These are phyloP conservation scores for Agonopterix arenella DNA, from an alignment of 2,888 invertebrate species.

Conservation along the genomic window DNA sequence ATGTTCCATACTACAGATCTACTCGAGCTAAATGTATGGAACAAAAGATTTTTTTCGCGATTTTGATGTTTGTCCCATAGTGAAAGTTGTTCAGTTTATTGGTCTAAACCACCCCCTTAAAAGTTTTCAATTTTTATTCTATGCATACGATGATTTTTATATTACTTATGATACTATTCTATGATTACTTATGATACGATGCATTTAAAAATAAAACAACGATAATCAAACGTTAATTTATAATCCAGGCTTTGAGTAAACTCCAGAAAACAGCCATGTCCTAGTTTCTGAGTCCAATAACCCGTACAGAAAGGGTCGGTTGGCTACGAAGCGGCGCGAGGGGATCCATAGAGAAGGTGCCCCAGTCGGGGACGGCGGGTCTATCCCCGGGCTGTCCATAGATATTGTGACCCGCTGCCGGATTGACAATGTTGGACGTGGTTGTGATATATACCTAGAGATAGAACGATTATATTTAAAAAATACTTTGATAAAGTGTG, in stretches of 20 bases:
- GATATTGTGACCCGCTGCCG: conserved; percentile 18
- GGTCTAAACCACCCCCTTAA: too few relatives aligned
- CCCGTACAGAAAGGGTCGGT: conserved; percentile 30
- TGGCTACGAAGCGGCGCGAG: conserved; percentile 22
- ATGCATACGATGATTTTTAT: too few relatives aligned
- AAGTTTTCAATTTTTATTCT: too few relatives aligned
- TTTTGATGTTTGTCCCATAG: too few relatives aligned
- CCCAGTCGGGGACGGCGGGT: neutral
- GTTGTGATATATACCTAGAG: conserved; percentile 20
- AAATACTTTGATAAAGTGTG: too few relatives aligned
- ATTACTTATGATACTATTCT: too few relatives aligned
- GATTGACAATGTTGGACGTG: conserved; percentile 18
- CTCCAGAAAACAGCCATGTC: conserved; percentile 23
- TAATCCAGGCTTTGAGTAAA: conserved; percentile 20
- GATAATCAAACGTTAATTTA: neutral
- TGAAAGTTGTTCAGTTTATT: too few relatives aligned
- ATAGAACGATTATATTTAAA: neutral
- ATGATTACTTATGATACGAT: too few relatives aligned
- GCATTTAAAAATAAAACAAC: too few relatives aligned
- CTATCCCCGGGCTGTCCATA: conserved; percentile 13
- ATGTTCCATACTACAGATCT: too few relatives aligned
- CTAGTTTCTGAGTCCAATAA: conserved; percentile 25
- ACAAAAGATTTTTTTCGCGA: too few relatives aligned
- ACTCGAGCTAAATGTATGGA: too few relatives aligned
- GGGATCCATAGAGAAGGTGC: conserved; percentile 17